These are phyloP conservation scores for Lepilemur septentrionalis DNA, from an alignment of 2,797 vertebrate species.

Conservation along the genomic window DNA sequence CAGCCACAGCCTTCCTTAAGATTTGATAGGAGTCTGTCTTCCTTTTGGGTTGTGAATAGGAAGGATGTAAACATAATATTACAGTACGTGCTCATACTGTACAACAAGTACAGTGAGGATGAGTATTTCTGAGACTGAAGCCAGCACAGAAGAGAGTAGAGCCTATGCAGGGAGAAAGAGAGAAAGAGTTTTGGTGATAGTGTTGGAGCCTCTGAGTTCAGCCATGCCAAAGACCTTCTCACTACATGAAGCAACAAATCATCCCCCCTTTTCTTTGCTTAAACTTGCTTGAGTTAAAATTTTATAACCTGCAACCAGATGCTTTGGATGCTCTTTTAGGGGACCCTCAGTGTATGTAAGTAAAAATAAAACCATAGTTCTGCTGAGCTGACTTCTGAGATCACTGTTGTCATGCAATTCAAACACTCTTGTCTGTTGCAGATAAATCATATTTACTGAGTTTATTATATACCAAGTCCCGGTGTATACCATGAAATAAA, in stretches of 20 bases:
- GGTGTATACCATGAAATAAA: not conserved
- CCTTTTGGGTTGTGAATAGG: not conserved
- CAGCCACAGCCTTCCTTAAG: not conserved
- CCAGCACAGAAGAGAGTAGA: not conserved
- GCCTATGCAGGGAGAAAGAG: not conserved
- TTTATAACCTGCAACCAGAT: not conserved
- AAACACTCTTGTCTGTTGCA: not conserved
- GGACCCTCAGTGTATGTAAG: not conserved
- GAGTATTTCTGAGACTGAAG: not conserved
- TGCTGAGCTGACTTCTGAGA: not conserved
- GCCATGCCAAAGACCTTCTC: not conserved
- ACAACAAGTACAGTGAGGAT: not conserved
- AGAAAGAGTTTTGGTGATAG: not conserved
- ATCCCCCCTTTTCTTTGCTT: not conserved
- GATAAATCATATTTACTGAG: not conserved
- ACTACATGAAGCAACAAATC: not conserved
- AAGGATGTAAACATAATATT: not conserved
- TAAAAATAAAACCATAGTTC: not conserved
- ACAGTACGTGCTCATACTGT: not conserved
- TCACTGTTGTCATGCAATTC: not conserved
- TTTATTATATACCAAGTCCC: not conserved
- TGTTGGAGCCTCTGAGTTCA: not conserved
- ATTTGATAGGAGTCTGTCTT: not conserved
- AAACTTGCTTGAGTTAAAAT: not conserved
- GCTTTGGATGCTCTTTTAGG: not conserved